Evolutionary conservation across 1,140 invertebrate genomes (phyloP).

Genomic region (Leptoteleia sp.): DNA sequence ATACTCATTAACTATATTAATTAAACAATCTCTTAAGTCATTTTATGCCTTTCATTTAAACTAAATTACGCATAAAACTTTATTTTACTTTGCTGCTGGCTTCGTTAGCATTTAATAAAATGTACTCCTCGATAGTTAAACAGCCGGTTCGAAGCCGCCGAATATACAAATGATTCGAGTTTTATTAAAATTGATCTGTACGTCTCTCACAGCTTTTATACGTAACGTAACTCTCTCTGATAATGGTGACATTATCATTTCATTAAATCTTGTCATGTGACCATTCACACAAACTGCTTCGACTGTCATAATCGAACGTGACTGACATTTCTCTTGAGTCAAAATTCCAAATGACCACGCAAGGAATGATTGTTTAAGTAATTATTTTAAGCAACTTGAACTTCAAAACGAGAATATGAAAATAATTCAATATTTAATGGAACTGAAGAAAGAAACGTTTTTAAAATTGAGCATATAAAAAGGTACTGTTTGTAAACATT

Average conservation of each 20-base stretch:
- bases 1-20: not conserved
- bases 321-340: not conserved
- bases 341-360: not conserved
- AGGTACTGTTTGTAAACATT: too few species aligned
- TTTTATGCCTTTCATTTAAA: not conserved
- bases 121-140: too few species aligned
- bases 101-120: too few species aligned
- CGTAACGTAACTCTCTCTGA: constrained; percentile 4
- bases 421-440: too few species aligned
- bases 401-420: too few species aligned
- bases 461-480: too few species aligned
- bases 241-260: constrained; percentile 8
- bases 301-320: constrained; percentile 2
- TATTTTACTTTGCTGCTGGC: not conserved
- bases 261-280: constrained; percentile 12
- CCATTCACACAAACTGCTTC: constrained; percentile 2
- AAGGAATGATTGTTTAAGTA: too few species aligned
- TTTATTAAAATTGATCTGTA: constrained; percentile 23
- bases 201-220: constrained; percentile 6
- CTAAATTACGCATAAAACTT: not conserved
- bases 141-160: too few species aligned
- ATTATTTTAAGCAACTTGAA: too few species aligned
- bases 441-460: too few species aligned
- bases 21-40: not conserved
- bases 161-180: not conserved